Evolutionary conservation across 1,140 invertebrate species (phyloP).

Genomic region (Chlorops oryzae): DNA sequence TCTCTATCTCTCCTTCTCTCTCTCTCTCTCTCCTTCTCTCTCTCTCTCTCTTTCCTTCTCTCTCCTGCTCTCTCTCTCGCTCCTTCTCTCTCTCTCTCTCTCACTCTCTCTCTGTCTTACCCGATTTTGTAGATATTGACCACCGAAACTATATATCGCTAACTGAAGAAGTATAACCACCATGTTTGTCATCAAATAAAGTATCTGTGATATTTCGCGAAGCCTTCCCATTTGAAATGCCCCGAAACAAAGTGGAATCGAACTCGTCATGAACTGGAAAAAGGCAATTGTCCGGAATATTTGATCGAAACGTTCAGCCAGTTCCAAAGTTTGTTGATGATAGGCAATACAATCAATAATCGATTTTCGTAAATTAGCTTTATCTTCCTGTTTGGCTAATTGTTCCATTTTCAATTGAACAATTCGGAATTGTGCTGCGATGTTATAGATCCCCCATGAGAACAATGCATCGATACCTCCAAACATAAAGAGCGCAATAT

Average conservation of each 20-base stretch:
- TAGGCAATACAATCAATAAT: constrained; percentile 6
- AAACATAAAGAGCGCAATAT: background rate
- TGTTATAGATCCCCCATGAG: constrained; percentile 5
- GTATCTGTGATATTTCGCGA: background rate
- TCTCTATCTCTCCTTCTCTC: no score
- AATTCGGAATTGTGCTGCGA: constrained; percentile 7
- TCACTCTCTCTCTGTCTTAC: no score
- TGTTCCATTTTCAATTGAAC: background rate
- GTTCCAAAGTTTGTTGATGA: constrained; percentile 2
- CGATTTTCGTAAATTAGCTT: no score
- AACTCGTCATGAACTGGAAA: background rate
- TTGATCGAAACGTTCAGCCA: background rate
- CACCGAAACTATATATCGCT: constrained; percentile 7
- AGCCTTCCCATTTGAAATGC: constrained; percentile 7
- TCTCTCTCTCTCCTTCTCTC: no score
- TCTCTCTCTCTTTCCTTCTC: no score
- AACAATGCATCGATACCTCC: background rate
- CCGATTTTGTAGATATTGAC: constrained; percentile 8
- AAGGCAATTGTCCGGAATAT: constrained; percentile 7
- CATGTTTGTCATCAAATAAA: constrained; percentile 3
- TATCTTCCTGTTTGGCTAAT: background rate
- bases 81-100: no score
- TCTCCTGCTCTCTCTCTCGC: no score
- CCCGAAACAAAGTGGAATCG: constrained; percentile 5
- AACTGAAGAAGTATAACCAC: constrained; percentile 1